phyloP scores from a whole-genome alignment of 2,113 vertebrate species.

The Neogobius melanostomus region DNA sequence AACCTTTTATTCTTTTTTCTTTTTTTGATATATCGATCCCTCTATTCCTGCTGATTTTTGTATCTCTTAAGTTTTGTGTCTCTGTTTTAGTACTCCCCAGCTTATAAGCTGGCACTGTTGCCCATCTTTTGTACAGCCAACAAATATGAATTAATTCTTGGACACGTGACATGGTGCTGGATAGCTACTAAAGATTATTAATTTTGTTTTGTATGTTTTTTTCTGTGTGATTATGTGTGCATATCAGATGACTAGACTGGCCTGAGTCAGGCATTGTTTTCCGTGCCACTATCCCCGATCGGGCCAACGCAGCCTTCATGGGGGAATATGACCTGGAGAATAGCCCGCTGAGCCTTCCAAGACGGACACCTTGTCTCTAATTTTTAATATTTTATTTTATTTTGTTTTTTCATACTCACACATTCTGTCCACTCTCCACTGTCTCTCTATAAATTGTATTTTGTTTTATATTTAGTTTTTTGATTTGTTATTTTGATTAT shows the following conservation, averaged over 20 bases:
- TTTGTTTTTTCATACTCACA: slow-evolving; percentile 85
- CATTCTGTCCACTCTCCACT: slow-evolving; percentile 88
- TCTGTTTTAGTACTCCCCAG: slow-evolving; percentile 31
- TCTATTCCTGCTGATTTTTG: not conserved
- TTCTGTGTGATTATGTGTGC: slow-evolving; percentile 99
- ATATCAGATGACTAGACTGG: slow-evolving; percentile 99
- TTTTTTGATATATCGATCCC: slow-evolving; percentile 5
- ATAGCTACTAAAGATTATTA: slow-evolving; percentile 98
- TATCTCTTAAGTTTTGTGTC: slow-evolving; percentile 38
- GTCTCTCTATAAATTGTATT: slow-evolving; percentile 72
- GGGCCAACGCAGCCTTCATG: slow-evolving; percentile 96
- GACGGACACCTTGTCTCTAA: slow-evolving; percentile 99
- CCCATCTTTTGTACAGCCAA: slow-evolving; percentile 52
- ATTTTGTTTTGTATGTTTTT: slow-evolving; percentile 99
- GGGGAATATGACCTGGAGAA: slow-evolving; percentile 96
- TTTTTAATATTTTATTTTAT: slow-evolving; percentile 85
- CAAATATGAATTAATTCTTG: slow-evolving; percentile 72
- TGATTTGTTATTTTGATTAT: slow-evolving; percentile 71
- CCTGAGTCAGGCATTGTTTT: slow-evolving; percentile 99
- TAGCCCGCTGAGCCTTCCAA: slow-evolving; percentile 91
- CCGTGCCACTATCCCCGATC: slow-evolving; percentile 98
- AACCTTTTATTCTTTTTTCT: not conserved
- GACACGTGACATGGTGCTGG: slow-evolving; percentile 87
- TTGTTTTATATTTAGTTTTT: slow-evolving; percentile 74
- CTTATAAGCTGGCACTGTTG: slow-evolving; percentile 59